Conservation (phyloP, 2,113 vertebrate species). For the Nannobrachium achirus region DNA sequence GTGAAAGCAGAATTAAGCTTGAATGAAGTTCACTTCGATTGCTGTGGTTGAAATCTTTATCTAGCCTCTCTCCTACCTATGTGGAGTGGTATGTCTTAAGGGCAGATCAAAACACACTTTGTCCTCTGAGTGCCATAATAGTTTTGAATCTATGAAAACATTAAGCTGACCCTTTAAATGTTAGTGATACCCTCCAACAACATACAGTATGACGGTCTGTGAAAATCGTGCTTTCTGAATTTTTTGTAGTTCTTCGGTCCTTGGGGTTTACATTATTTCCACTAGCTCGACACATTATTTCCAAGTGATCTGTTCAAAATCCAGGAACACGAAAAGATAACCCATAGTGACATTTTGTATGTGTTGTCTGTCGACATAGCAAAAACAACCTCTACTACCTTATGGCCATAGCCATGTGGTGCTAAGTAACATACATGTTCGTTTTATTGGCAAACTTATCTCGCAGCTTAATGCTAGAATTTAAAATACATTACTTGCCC, state of each 20-base stretch:
- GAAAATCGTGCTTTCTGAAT: neutral
- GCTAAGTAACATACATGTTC: conserved; percentile 53
- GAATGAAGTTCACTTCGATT: conserved; percentile 44
- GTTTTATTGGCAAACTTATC: conserved; percentile 30
- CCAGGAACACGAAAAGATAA: conserved; percentile 12
- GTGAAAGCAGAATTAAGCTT: conserved; percentile 47
- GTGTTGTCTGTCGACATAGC: conserved; percentile 27
- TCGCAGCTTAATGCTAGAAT: conserved; percentile 41
- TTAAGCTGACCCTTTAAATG: conserved; percentile 66
- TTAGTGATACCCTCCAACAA: conserved; percentile 42
- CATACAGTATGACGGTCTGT: neutral
- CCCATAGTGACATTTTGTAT: conserved; percentile 10
- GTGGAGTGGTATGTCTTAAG: conserved; percentile 23
- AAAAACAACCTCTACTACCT: conserved; percentile 52
- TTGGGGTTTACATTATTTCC: conserved; percentile 17
- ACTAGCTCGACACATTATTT: conserved; percentile 11
- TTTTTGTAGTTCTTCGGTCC: conserved; percentile 37
- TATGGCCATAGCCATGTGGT: conserved; percentile 47
- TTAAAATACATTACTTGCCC: conserved; percentile 27
- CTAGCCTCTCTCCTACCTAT: conserved; percentile 5
- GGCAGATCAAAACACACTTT: conserved; percentile 30
- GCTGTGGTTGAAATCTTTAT: conserved; percentile 38
- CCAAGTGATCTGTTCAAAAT: conserved; percentile 16
- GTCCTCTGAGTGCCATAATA: conserved; percentile 52
- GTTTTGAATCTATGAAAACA: conserved; percentile 48